phyloP scores from a whole-genome alignment of 1,140 invertebrate species.

The Ditylenchus dipsaci region DNA sequence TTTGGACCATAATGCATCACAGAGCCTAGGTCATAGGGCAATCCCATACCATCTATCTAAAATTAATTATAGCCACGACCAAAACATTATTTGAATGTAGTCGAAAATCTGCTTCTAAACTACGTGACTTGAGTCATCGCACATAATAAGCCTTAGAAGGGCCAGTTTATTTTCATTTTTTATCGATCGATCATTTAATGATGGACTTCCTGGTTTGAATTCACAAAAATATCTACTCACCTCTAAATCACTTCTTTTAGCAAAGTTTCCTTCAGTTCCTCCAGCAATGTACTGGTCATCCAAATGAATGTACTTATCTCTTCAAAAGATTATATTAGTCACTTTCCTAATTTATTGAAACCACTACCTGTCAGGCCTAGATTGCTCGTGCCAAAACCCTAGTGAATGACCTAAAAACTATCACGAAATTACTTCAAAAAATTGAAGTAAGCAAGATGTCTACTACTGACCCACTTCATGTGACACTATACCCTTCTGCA shows the following conservation, averaged over 20 bases:
- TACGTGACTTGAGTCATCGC: no score
- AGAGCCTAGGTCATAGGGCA: slow-evolving; percentile 58
- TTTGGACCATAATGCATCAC: slow-evolving; percentile 57
- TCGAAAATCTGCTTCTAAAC: no score
- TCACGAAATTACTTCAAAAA: no score
- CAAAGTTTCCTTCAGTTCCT: slow-evolving; percentile 53
- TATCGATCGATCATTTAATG: no score
- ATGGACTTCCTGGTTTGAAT: no score
- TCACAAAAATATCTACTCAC: no score
- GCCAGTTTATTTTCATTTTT: no score
- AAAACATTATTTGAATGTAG: no score
- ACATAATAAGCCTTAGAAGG: no score
- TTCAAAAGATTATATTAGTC: not conserved
- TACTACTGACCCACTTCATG: slow-evolving; percentile 65
- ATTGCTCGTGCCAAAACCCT: slow-evolving; percentile 62
- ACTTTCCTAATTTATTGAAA: not conserved
- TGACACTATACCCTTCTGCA: slow-evolving; percentile 55
- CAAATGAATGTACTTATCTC: slow-evolving; percentile 59
- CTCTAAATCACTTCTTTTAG: slow-evolving; percentile 44
- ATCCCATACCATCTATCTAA: slow-evolving; percentile 53
- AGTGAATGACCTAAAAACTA: no score
- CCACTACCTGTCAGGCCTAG: slow-evolving; percentile 44
- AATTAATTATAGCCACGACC: no score
- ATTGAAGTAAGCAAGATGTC: no score
- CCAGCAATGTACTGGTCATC: slow-evolving; percentile 52